Evolutionary conservation across 92 coral and sea anemone species (phyloP).

Genomic region (Phenganax stokvisi): DNA sequence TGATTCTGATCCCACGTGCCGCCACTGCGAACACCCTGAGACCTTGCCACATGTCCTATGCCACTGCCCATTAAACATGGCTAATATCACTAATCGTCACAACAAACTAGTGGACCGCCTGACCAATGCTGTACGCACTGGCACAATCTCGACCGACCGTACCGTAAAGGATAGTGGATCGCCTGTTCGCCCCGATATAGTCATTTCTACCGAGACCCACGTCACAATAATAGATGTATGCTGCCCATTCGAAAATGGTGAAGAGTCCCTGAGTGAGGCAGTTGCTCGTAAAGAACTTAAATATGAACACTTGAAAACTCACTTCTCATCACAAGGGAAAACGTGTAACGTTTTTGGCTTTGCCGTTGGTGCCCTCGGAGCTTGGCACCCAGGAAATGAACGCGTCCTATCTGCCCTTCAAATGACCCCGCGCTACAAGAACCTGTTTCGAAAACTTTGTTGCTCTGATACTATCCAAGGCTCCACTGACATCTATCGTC

Average conservation of each 20-base stretch:
- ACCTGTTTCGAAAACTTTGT: background rate
- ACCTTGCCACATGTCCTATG: too few relatives aligned
- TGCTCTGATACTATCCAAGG: background rate
- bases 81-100: too few relatives aligned
- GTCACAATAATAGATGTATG: background rate
- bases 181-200: background rate
- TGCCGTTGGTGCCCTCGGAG: background rate
- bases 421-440: background rate
- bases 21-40: too few relatives aligned
- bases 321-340: background rate
- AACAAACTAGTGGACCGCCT: too few relatives aligned
- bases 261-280: background rate
- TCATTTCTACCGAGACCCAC: background rate
- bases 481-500: too few relatives aligned
- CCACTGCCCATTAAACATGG: too few relatives aligned
- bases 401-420: background rate
- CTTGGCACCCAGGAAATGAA: background rate
- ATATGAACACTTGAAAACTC: background rate
- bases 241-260: constrained; percentile 5
- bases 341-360: background rate
- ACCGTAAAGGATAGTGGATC: too few relatives aligned
- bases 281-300: too few relatives aligned
- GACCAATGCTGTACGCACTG: too few relatives aligned
- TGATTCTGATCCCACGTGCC: too few relatives aligned
- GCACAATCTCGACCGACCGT: too few relatives aligned